Evolutionary conservation across 2,888 invertebrate genomes (phyloP), one percentile per base, ranked within the genome.

Genomic region (Leptogaster cylindrica): DNA sequence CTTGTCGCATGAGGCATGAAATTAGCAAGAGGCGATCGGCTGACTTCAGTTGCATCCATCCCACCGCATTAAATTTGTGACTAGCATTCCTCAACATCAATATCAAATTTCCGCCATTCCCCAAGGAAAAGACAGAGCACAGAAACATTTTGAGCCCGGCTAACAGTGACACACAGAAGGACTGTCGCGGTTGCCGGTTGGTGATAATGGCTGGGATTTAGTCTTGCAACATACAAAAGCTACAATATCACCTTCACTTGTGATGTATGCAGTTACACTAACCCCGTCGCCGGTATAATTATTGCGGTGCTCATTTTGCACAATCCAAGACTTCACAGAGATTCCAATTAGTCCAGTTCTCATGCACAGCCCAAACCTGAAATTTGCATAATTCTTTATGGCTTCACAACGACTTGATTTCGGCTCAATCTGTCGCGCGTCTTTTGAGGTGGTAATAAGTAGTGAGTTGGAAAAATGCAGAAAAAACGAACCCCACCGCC

Each of bases 161-260:
- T 16, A 41, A 18, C 14, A 16, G 14, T 41, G 41, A 41, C 41
- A 3, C 18, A 14, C 5, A 41, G 14, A n/a, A n/a, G 41, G 41
- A 18, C 18, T 41, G 41, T 41, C 41, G 12, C 41, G n/a, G 41
- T 16, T 41, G n/a, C n/a, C n/a, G n/a, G 18, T 41, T 16, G 16
- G 16, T 14, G 10, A 39, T 10, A n/a, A 2, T n/a, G n/a, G 6
- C 10, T 41, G 41, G 41, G 14, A 41, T 41, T 18, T 10, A 16
- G 16, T 41, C 10, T 41, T 41, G 41, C 14, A 41, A 41, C 14
- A n/a, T n/a, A 41, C 41, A 41, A 41, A 1, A 14, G 41, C 3
- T 7, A n/a, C 7, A 41, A 41, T 41, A 16, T 41, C 41, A 41
- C 41, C 41, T 41, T 41, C 41, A 41, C 41, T 41, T 41, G 14